Base-by-base conservation (phyloP, 2,797 vertebrate species). In the Sandelia bainsii region DNA sequence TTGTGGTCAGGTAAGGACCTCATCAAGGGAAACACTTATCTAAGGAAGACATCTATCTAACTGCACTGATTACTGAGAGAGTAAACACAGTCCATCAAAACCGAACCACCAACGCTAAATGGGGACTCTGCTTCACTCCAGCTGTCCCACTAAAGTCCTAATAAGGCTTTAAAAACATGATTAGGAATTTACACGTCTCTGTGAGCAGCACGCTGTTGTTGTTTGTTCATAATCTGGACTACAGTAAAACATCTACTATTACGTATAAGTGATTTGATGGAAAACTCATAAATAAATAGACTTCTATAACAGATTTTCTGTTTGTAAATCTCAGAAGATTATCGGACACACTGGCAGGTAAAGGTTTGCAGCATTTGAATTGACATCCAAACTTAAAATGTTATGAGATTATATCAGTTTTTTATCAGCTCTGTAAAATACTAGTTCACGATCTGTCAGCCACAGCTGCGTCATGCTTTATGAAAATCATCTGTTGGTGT, bases 21-120 rank as follows among this genome's bases (percentile, higher is more conserved):
- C 87, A 85, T 87, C 75, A 86, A 87, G 81, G 79, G 79, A 76
- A 82, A 78, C 81, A 72, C 81, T 84, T 87, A 81, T 80, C 83
- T 67, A 44, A 72, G 73, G 71, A 82, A 82, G 82, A 87, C 83
- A 85, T 88, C 82, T 66, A 86, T 85, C 80, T 69, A 63, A 82
- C 72, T 70, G 65, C 69, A 34, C 42, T 85, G 80, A 86, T 90
- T 86, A 87, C 81, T 79, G 81, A 72, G 81, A 79, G 77, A 14
- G 68, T 81, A 87, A 87, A 83, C 81, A 87, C 57, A 79, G 78
- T 23, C 52, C 64, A 70, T 75, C 63, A 69, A 32, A 49, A 68
- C 69, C 74, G 65, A 82, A 85, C 72, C 74, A 72, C 56, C 19
- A 6, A 78, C 56, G 57, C 69, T 67, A 20, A 75, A 75, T 10